Evolutionary conservation across 2,888 invertebrate genomes (phyloP).

Genomic region (Aleiodes alternator): DNA sequence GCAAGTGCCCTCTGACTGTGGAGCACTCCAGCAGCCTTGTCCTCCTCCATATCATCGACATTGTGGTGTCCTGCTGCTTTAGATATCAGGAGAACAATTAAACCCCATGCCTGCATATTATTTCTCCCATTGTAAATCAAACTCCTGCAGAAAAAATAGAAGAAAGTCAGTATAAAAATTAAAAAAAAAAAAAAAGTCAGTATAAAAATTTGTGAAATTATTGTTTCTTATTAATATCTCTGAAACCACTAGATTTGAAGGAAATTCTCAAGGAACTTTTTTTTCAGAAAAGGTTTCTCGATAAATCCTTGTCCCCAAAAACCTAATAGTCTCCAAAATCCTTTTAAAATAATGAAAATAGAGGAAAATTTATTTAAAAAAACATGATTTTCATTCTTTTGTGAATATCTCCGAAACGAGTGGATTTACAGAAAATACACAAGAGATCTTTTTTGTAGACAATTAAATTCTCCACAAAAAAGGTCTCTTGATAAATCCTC

Average conservation of each 20-base stretch:
- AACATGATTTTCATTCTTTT: too few relatives aligned
- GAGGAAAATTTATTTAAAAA: too few relatives aligned
- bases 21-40: slow-evolving; percentile 89
- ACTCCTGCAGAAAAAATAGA: slow-evolving; percentile 78
- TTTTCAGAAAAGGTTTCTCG: neutral
- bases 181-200: too few relatives aligned
- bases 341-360: neutral
- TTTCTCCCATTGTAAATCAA: slow-evolving; percentile 94
- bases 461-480: neutral
- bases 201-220: too few relatives aligned
- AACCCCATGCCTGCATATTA: slow-evolving; percentile 95
- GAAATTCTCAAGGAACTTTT: neutral
- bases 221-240: too few relatives aligned
- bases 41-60: slow-evolving; percentile 89
- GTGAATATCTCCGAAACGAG: neutral
- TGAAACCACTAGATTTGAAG: neutral
- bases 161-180: neutral
- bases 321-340: neutral
- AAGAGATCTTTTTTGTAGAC: neutral
- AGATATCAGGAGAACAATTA: slow-evolving; percentile 92
- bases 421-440: too few relatives aligned
- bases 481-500: too few relatives aligned
- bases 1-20: slow-evolving; percentile 92
- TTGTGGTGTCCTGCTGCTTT: slow-evolving; percentile 93
- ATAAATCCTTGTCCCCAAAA: neutral